These are phyloP conservation scores for Blastobasis lacticolella DNA, from an alignment of 2,888 invertebrate species.

Conservation along the genomic window DNA sequence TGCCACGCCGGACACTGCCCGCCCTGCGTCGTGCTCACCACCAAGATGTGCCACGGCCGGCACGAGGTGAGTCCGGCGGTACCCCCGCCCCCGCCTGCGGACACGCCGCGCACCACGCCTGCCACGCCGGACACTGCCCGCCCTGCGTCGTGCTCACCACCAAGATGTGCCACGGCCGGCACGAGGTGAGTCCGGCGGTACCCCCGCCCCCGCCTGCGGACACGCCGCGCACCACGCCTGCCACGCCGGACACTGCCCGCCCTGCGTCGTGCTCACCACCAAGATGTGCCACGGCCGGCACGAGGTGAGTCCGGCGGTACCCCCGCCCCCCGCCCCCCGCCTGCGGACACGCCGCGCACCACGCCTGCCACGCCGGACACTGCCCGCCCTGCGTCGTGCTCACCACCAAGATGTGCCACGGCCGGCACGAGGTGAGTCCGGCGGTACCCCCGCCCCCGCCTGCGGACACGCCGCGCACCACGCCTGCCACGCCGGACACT, in stretches of 20 bases:
- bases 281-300: too few relatives aligned
- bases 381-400: conserved; percentile 81
- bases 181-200: too few relatives aligned
- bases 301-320: too few relatives aligned
- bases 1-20: conserved; percentile 80
- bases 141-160: conserved; percentile 88
- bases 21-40: conserved; percentile 86
- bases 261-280: conserved; percentile 87
- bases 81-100: conserved; percentile 83
- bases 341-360: conserved; percentile 89
- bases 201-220: too few relatives aligned
- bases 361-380: conserved; percentile 84
- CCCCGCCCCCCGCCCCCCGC: conserved; percentile 82
- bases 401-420: conserved; percentile 88
- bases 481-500: conserved; percentile 81
- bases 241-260: conserved; percentile 53
- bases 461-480: conserved; percentile 91
- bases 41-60: conserved; percentile 88
- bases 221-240: too few relatives aligned
- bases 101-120: conserved; percentile 88
- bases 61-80: conserved; percentile 86
- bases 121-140: conserved; percentile 77
- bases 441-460: conserved; percentile 83
- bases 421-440: conserved; percentile 84
- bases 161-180: conserved; percentile 87